Conservation (phyloP, 2,113 vertebrate genomes). For the Salvelinus sp. region DNA sequence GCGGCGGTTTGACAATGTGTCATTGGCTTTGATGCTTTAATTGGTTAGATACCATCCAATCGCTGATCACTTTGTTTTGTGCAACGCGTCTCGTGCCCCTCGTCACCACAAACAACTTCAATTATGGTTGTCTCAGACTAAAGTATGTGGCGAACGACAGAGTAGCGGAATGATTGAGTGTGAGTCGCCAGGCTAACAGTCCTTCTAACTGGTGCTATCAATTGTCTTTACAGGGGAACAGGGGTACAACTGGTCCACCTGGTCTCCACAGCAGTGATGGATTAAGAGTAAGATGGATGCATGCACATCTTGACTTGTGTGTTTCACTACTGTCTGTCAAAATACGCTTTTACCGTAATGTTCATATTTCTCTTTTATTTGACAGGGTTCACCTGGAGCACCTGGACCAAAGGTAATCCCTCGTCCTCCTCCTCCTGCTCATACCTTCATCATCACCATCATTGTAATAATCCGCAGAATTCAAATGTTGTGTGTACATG, state of each 20-base stretch:
- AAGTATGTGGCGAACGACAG: too few relatives aligned
- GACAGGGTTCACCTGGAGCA: conserved; percentile 79
- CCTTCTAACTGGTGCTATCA: not conserved
- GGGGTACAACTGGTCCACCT: not conserved
- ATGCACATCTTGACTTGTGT: not conserved
- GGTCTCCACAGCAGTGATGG: not conserved
- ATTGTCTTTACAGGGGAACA: conserved; percentile 6
- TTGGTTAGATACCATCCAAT: too few relatives aligned
- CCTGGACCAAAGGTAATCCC: conserved; percentile 82
- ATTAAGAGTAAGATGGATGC: not conserved
- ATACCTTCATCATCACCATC: not conserved
- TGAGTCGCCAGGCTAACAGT: not conserved
- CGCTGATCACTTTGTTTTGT: too few relatives aligned
- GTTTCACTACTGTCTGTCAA: not conserved
- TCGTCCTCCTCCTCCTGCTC: not conserved
- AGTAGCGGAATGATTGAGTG: too few relatives aligned
- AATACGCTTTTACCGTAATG: not conserved
- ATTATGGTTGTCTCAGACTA: too few relatives aligned
- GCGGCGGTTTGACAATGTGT: too few relatives aligned
- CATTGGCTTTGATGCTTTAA: too few relatives aligned
- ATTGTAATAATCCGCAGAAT: not conserved
- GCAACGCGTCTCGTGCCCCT: too few relatives aligned
- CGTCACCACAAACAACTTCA: too few relatives aligned
- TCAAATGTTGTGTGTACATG: not conserved
- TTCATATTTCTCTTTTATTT: conserved; percentile 31